Evolutionary conservation across 2,888 invertebrate genomes (phyloP).

Genomic region (Nomada fabriciana): DNA sequence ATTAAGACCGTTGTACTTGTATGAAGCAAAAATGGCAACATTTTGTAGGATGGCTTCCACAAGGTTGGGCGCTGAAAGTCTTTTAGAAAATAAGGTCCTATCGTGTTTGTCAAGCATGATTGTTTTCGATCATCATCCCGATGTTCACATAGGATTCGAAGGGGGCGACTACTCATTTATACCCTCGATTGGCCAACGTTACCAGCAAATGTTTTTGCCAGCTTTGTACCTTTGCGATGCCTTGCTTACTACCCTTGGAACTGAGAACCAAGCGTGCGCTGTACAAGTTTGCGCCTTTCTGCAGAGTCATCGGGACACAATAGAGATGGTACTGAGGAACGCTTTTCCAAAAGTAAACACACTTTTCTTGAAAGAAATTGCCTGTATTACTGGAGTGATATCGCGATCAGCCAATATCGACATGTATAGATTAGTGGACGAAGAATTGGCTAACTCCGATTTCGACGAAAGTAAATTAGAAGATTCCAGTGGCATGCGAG

Average conservation of each 20-base stretch:
- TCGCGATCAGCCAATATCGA: constrained; percentile 88
- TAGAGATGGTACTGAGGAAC: constrained; percentile 91
- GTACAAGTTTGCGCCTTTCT: constrained; percentile 92
- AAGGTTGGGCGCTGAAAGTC: constrained; percentile 88
- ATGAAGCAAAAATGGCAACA: constrained; percentile 94
- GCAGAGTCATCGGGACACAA: constrained; percentile 92
- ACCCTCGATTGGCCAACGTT: constrained; percentile 89
- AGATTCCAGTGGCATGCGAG: constrained; percentile 80
- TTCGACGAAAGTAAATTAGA: constrained; percentile 70
- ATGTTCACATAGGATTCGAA: constrained; percentile 84
- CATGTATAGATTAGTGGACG: constrained; percentile 82
- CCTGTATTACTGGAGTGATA: constrained; percentile 91
- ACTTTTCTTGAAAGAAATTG: constrained; percentile 90
- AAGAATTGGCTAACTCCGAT: constrained; percentile 75
- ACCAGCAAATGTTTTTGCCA: constrained; percentile 93
- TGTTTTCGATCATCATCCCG: constrained; percentile 91
- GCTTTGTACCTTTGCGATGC: constrained; percentile 93
- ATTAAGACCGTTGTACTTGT: constrained; percentile 92
- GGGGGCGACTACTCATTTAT: constrained; percentile 84
- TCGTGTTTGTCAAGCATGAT: constrained; percentile 89
- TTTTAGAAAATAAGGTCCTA: constrained; percentile 87
- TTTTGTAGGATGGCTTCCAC: constrained; percentile 89
- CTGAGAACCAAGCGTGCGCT: constrained; percentile 93
- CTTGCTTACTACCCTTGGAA: constrained; percentile 92
- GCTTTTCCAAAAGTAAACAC: constrained; percentile 88